Conservation (phyloP, 2,113 vertebrate species). For the Neoarius graeffei region DNA sequence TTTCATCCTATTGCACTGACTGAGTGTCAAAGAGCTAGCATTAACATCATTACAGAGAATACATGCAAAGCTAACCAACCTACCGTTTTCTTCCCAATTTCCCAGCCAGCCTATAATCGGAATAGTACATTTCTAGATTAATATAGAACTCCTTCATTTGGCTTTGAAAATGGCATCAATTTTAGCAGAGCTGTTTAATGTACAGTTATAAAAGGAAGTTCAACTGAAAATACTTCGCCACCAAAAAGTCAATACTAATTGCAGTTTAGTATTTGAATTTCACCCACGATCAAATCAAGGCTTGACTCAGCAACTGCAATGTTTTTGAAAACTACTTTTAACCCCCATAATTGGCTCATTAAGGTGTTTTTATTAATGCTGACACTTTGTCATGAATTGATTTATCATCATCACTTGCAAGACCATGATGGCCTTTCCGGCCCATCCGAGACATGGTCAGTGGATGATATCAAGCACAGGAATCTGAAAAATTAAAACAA, state of each 20-base stretch:
- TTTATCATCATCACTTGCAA: conserved; percentile 46
- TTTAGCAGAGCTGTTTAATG: neutral
- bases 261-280: neutral
- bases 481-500: conserved; percentile 9
- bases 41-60: neutral
- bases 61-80: neutral
- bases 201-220: neutral
- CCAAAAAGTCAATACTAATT: neutral
- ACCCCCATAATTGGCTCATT: neutral
- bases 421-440: conserved; percentile 47
- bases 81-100: neutral
- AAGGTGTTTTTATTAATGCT: neutral
- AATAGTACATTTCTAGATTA: neutral
- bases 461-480: conserved; percentile 79
- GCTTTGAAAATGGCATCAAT: neutral
- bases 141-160: neutral
- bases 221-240: neutral
- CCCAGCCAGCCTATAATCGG: neutral
- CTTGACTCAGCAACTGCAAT: conserved; percentile 5
- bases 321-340: neutral
- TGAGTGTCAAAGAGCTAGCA: neutral
- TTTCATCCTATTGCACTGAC: neutral
- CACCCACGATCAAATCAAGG: neutral
- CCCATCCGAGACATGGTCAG: conserved; percentile 72
- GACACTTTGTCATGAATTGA: neutral